Percentiles rank a stretch among this genome's conserved stretches.
Conservation (phyloP, 2,888 invertebrate genomes). For the Gari tellinella region DNA sequence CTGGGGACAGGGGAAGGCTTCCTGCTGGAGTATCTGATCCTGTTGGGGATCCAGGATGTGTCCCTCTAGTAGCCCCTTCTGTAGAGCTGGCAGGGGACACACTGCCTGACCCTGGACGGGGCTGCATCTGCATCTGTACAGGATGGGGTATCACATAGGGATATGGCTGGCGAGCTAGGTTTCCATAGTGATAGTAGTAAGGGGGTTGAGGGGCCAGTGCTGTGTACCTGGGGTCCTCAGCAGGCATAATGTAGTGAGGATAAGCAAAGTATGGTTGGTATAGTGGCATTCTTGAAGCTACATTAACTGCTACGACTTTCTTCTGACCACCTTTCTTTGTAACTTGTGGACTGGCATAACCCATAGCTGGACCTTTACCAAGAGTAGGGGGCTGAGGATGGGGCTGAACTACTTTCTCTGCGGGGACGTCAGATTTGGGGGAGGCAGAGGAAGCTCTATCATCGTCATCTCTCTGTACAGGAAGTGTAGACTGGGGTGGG, state of each 20-base stretch:
- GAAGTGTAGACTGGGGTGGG: constrained; percentile 29
- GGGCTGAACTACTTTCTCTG: not conserved
- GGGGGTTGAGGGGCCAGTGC: constrained; percentile 42
- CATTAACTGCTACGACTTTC: constrained; percentile 21
- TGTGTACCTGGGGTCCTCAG: constrained; percentile 44
- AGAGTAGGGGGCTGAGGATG: not conserved
- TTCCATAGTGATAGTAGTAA: constrained; percentile 49
- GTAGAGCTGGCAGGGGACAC: constrained; percentile 51
- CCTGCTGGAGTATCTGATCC: constrained; percentile 8
- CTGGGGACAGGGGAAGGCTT: constrained; percentile 55
- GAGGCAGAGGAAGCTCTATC: constrained; percentile 39
- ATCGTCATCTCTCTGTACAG: constrained; percentile 53
- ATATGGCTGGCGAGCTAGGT: constrained; percentile 30
- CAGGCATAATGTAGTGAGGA: constrained; percentile 48
- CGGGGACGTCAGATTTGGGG: constrained; percentile 16
- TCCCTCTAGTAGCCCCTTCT: constrained; percentile 36
- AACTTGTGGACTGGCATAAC: not conserved
- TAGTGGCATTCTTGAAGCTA: constrained; percentile 48
- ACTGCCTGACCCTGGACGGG: constrained; percentile 55
- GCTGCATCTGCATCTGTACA: constrained; percentile 46
- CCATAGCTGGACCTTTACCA: not conserved
- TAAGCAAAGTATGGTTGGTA: constrained; percentile 49
- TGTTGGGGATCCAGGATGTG: constrained; percentile 48
- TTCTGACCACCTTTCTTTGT: constrained; percentile 38
- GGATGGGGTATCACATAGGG: constrained; percentile 39